Conservation (phyloP, 2,113 vertebrate species). For the Thalassarche chlororhynchos region DNA sequence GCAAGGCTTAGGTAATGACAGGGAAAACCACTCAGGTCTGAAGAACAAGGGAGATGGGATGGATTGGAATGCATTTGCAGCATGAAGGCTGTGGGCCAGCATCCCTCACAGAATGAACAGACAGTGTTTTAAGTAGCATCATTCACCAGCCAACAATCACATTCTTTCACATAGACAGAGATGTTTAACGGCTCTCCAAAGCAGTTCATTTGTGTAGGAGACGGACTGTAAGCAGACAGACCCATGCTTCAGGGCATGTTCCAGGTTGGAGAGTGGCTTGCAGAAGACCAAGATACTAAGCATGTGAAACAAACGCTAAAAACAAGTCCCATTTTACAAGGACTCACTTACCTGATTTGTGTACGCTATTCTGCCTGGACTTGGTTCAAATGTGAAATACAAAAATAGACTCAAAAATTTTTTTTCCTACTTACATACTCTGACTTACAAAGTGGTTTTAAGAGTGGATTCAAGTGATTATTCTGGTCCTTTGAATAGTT, state of each 20-base stretch:
- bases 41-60: neutral
- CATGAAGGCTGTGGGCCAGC: neutral
- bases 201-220: no score
- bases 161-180: neutral
- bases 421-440: neutral
- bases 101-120: neutral
- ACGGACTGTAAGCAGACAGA: neutral
- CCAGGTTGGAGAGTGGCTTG: neutral
- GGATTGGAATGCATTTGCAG: neutral
- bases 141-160: neutral
- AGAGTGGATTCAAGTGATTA: neutral
- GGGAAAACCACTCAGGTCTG: neutral
- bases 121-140: neutral
- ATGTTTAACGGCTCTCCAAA: neutral
- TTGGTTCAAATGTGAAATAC: neutral
- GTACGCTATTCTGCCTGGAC: neutral
- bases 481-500: slow-evolving; percentile 44
- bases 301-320: neutral
- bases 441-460: neutral
- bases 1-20: no score
- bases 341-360: neutral
- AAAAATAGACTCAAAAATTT: neutral
- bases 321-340: neutral
- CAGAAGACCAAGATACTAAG: neutral
- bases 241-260: neutral